Percentiles rank a stretch among this genome's conserved stretches.
Conservation (phyloP, 2,113 vertebrate species). For the Cinclus mexicanus region DNA sequence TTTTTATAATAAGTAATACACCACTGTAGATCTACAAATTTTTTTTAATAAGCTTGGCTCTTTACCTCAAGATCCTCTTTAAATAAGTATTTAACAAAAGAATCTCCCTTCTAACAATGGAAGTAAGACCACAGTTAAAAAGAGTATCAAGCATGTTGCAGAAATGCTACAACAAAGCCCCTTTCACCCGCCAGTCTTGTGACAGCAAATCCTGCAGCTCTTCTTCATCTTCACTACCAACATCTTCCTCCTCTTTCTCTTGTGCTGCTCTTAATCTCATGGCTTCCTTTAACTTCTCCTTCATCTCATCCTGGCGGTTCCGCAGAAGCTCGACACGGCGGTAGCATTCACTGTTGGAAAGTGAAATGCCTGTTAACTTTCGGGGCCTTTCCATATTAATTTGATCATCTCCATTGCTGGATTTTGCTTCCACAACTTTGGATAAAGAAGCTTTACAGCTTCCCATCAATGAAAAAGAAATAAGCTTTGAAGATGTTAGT, state of each 20-base stretch:
- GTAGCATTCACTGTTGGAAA: constrained; percentile 81
- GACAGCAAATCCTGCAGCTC: constrained; percentile 87
- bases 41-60: not conserved
- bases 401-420: not conserved
- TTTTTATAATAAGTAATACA: constrained; percentile 48
- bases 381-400: not conserved
- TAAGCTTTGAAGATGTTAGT: not conserved
- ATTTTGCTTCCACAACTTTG: not conserved
- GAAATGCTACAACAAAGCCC: constrained; percentile 82
- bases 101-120: not conserved
- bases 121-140: not conserved
- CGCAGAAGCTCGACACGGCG: constrained; percentile 88
- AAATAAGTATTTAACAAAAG: constrained; percentile 53
- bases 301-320: constrained; percentile 85
- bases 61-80: not conserved
- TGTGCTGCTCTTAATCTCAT: constrained; percentile 62
- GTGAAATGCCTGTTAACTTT: not conserved
- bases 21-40: not conserved
- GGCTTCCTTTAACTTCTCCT: constrained; percentile 71
- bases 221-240: constrained; percentile 84
- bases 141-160: not conserved
- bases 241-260: constrained; percentile 71
- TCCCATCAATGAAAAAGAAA: not conserved
- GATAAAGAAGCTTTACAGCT: not conserved
- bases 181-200: constrained; percentile 95